Base-by-base conservation (phyloP, 2,888 invertebrate species). In the Pinctada fucata region DNA sequence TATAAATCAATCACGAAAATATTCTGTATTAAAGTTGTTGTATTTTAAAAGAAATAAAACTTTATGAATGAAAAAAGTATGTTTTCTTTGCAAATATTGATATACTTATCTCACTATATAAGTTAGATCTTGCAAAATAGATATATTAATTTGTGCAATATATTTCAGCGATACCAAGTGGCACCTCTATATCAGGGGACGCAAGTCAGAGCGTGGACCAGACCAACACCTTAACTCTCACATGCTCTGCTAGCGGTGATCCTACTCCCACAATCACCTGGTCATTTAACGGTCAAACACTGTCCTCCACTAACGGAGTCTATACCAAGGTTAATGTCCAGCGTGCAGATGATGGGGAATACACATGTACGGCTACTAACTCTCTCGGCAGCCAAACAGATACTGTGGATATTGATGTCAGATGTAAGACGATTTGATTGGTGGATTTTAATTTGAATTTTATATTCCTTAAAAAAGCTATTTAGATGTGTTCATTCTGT, bases 321-420 rank as follows among this genome's bases (percentile, higher is more conserved):
- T 67, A 47, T 31, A 16, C 76, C 13, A 50, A 68, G 6, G 58
- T 45, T 8, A 76, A 76, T 64, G 71, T 65, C 8, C 71, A 71
- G 65, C 31, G 71, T 13, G 65, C 69, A 6, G 65, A 76, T 71
- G 64, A 48, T 16, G 80, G 80, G 45, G 71, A 67, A 3, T 80
- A 80, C 67, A 70, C 50, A 6, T 80, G 80, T 68, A 16, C 68
- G 51, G 77, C 74, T 8, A 66, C 77, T 45, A 80, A 80, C 65
- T 52, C 69, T 31, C 65, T 77, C 58, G 80, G 80, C 2, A 58
- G 58, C 58, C 58, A 58, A 58, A 58, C 58, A 58, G 58, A 6
- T 13, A 71, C 74, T 47, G 47, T 45, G 6, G 74, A 77, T 50
- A 65, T 79, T n/a, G 69, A 76, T 76, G 79, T 78, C 2, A 72